Evolutionary conservation across 2,113 vertebrate genomes (phyloP).

Genomic region (Benitochromis conjunctus): DNA sequence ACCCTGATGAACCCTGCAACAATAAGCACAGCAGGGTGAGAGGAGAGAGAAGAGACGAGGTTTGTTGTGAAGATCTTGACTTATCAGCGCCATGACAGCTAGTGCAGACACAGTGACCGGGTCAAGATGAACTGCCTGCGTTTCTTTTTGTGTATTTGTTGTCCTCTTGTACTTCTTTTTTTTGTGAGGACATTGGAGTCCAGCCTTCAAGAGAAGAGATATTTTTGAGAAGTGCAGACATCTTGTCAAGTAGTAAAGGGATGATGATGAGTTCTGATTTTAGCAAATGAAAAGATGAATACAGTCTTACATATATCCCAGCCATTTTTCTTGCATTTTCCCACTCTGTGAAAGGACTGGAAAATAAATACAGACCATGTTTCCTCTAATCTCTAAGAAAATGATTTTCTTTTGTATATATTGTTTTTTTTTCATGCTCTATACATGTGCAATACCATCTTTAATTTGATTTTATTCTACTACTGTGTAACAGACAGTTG

Average conservation of each 20-base stretch:
- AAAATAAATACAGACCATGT: neutral
- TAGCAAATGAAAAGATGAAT: neutral
- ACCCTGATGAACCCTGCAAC: neutral
- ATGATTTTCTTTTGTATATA: neutral
- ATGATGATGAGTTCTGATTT: neutral
- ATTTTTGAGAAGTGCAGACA: neutral
- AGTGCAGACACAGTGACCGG: neutral
- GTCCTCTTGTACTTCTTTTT: neutral
- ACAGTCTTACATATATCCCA: neutral
- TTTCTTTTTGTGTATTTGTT: neutral
- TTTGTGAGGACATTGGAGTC: neutral
- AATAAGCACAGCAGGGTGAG: conserved; percentile 35
- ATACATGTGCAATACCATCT: neutral
- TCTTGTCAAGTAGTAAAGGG: neutral
- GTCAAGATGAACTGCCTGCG: neutral
- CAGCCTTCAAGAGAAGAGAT: neutral
- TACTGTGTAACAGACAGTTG: neutral
- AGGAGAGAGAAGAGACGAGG: neutral
- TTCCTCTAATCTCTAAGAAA: neutral
- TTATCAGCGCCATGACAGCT: neutral
- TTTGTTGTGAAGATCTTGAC: neutral
- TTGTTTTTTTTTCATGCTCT: neutral
- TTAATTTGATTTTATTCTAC: neutral
- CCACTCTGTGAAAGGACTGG: neutral
- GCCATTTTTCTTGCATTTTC: neutral